Conservation (phyloP, 2,888 invertebrate genomes). For the Drosophila ustulata region DNA sequence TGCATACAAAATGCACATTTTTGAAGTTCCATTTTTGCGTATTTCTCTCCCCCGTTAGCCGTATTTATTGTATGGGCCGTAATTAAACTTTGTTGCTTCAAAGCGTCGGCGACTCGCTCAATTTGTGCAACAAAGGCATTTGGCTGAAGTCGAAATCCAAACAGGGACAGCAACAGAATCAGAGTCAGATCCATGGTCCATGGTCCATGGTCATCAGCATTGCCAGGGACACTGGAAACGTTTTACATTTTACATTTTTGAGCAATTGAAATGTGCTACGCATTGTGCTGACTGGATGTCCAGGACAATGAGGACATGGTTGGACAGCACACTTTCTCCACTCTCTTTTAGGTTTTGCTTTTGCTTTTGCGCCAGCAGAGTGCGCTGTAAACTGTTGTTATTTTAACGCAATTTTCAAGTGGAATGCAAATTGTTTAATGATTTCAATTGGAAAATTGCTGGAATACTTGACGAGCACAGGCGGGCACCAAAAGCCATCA, state of each 20-base stretch:
- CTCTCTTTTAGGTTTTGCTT: slow-evolving; percentile 24
- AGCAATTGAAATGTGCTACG: slow-evolving; percentile 73
- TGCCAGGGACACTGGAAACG: slow-evolving; percentile 38
- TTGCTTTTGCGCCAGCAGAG: slow-evolving; percentile 31
- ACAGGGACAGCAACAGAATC: slow-evolving; percentile 36
- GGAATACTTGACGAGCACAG: slow-evolving; percentile 75
- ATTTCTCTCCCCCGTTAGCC: slow-evolving; percentile 10
- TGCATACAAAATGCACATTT: slow-evolving; percentile 60
- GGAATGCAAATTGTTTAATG: slow-evolving; percentile 84
- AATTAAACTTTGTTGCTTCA: slow-evolving; percentile 78
- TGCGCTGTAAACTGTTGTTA: slow-evolving; percentile 75
- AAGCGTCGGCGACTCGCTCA: slow-evolving; percentile 69
- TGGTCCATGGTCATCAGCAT: slow-evolving; percentile 10
- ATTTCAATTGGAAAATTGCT: slow-evolving; percentile 84
- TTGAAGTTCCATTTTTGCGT: slow-evolving; percentile 53
- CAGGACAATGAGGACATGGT: slow-evolving; percentile 44
- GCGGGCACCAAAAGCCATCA: slow-evolving; percentile 43
- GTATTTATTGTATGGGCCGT: slow-evolving; percentile 61
- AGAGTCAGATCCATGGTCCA: slow-evolving; percentile 4
- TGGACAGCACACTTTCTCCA: slow-evolving; percentile 39
- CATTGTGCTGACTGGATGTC: slow-evolving; percentile 54
- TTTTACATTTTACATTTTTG: slow-evolving; percentile 69
- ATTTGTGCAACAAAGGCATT: slow-evolving; percentile 75
- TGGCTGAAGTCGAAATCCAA: slow-evolving; percentile 48
- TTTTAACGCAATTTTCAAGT: slow-evolving; percentile 84